These are phyloP conservation scores for Globodera rostochiensis DNA, from an alignment of 1,140 invertebrate species.

Conservation along the genomic window DNA sequence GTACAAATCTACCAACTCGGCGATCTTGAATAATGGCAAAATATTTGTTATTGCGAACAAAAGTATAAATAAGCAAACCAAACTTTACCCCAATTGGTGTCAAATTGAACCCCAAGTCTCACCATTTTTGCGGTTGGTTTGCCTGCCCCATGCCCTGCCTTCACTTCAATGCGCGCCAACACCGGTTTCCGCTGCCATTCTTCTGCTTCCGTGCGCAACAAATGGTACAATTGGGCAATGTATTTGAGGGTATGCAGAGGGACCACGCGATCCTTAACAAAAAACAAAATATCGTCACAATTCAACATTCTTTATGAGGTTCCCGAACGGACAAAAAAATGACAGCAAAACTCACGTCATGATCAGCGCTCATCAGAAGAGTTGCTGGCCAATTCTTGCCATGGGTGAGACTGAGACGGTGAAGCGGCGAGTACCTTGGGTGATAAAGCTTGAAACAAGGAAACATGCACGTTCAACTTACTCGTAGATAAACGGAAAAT, in stretches of 20 bases:
- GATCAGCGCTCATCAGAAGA: conserved; percentile 88
- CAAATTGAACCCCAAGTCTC: not conserved
- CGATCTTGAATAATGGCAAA: conserved; percentile 41
- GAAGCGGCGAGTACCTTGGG: conserved; percentile 81
- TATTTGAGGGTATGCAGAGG: conserved; percentile 93
- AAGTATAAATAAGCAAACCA: no score
- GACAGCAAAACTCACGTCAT: conserved; percentile 72
- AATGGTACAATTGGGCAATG: conserved; percentile 84
- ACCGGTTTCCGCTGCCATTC: conserved; percentile 82
- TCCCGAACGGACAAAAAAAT: no score
- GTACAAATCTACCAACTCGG: conserved; percentile 58
- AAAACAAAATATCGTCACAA: not conserved
- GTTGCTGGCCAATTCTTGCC: conserved; percentile 82
- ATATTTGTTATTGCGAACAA: no score
- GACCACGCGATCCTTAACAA: conserved; percentile 78
- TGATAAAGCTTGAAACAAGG: not conserved
- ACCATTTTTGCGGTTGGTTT: conserved; percentile 87
- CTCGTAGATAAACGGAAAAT: conserved; percentile 85
- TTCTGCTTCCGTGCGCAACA: conserved; percentile 71
- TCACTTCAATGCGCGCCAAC: conserved; percentile 85
- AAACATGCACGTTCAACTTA: conserved; percentile 65
- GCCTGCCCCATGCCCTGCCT: conserved; percentile 91
- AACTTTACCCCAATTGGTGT: no score
- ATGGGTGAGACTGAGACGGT: conserved; percentile 77
- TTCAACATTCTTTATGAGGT: no score